Evolutionary conservation across 2,113 vertebrate species (phyloP).

Genomic region (Globicephala melas): DNA sequence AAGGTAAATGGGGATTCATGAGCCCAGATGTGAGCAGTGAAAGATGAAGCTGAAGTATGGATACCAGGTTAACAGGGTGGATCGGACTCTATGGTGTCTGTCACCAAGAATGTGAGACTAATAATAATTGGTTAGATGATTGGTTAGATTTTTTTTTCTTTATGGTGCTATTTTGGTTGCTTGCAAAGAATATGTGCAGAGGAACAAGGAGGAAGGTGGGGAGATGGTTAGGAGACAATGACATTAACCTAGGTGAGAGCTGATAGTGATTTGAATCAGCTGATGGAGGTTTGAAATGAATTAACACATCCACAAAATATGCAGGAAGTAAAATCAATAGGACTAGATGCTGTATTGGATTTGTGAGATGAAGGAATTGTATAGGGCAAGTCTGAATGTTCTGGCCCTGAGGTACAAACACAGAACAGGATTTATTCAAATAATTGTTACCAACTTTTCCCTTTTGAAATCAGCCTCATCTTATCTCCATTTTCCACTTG

Average conservation of each 20-base stretch:
- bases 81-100: neutral
- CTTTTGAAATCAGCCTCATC: neutral
- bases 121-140: neutral
- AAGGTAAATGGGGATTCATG: neutral
- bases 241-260: neutral
- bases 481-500: no score
- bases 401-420: neutral
- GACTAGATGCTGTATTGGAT: rapidly evolving
- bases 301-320: neutral
- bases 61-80: rapidly evolving
- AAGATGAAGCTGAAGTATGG: neutral
- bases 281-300: neutral
- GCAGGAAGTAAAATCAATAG: neutral
- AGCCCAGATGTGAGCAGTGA: rapidly evolving
- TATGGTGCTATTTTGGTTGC: neutral
- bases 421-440: neutral
- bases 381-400: neutral
- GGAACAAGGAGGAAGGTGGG: neutral
- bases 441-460: neutral
- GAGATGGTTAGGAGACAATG: neutral
- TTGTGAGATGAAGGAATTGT: neutral
- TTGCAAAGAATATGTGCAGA: neutral
- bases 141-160: neutral
- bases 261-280: neutral
- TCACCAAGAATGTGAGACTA: neutral